A percentile compares a stretch with the other conserved stretches of the same genome.
Conservation (phyloP, 2,113 vertebrate genomes). For the Chloropsis hardwickii region DNA sequence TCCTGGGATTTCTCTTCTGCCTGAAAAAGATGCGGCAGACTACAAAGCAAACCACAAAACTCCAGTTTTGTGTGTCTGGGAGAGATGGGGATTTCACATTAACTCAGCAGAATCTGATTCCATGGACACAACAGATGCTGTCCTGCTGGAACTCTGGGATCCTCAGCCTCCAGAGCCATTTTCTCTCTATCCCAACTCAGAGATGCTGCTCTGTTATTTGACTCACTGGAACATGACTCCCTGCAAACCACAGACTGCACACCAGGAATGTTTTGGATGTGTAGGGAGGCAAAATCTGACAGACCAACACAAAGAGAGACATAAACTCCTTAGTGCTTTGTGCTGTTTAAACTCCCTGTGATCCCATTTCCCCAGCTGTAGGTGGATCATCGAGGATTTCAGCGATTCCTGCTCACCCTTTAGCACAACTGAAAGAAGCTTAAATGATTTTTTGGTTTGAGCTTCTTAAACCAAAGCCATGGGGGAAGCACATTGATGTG, state of each 20-base stretch:
- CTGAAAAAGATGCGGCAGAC: background rate
- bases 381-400: background rate
- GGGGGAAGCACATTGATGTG: background rate
- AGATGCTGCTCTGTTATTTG: background rate
- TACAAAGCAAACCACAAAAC: background rate
- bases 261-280: background rate
- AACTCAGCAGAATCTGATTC: background rate
- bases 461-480: background rate
- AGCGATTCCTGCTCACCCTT: background rate
- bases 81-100: background rate
- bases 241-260: background rate
- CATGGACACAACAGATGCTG: background rate
- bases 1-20: background rate
- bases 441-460: background rate
- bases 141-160: background rate
- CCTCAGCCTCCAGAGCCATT: background rate
- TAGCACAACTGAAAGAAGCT: background rate
- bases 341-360: background rate
- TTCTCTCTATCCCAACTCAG: background rate
- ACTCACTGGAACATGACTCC: background rate
- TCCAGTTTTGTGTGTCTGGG: background rate
- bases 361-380: background rate
- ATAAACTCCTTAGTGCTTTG: background rate
- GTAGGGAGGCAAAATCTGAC: background rate
- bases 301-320: background rate